Percentiles rank a stretch among this genome's conserved stretches.
phyloP scores from a whole-genome alignment of 2,113 vertebrate genomes.

The Scalopus aquaticus region DNA sequence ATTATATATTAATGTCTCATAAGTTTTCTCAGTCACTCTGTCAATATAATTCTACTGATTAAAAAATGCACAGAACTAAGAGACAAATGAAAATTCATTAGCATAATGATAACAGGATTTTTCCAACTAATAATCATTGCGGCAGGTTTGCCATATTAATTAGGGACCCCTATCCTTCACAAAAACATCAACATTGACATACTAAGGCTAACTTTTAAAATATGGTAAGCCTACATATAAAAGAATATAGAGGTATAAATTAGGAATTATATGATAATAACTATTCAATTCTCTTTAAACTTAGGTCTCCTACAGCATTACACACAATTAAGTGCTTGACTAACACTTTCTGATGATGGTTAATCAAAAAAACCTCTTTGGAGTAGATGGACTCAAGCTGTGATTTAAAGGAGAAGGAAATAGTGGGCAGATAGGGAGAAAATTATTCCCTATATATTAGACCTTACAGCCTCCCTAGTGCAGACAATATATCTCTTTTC shows the following conservation, averaged over 20 bases:
- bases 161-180: not conserved
- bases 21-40: slow-evolving; percentile 40
- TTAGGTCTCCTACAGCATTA: slow-evolving; percentile 38
- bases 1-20: slow-evolving; percentile 16
- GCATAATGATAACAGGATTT: slow-evolving; percentile 1
- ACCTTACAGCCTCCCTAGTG: slow-evolving; percentile 62
- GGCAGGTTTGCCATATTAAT: not conserved
- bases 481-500: slow-evolving; percentile 76
- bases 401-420: slow-evolving; percentile 70
- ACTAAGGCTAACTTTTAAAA: slow-evolving; percentile 39
- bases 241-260: slow-evolving; percentile 6
- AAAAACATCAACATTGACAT: slow-evolving; percentile 9
- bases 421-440: slow-evolving; percentile 62
- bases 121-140: slow-evolving; percentile 33
- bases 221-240: not conserved
- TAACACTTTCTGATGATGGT: slow-evolving; percentile 50
- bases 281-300: slow-evolving; percentile 44
- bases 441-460: slow-evolving; percentile 72
- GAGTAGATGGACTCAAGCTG: slow-evolving; percentile 5
- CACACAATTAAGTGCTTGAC: slow-evolving; percentile 60
- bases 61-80: slow-evolving; percentile 40
- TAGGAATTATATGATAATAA: slow-evolving; percentile 22
- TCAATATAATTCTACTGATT: slow-evolving; percentile 46
- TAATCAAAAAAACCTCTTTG: slow-evolving; percentile 63
- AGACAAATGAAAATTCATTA: slow-evolving; percentile 35